Evolutionary conservation across 1,140 invertebrate genomes (phyloP), one percentile per base, ranked within the genome.

Genomic region (Ylistrum balloti): DNA sequence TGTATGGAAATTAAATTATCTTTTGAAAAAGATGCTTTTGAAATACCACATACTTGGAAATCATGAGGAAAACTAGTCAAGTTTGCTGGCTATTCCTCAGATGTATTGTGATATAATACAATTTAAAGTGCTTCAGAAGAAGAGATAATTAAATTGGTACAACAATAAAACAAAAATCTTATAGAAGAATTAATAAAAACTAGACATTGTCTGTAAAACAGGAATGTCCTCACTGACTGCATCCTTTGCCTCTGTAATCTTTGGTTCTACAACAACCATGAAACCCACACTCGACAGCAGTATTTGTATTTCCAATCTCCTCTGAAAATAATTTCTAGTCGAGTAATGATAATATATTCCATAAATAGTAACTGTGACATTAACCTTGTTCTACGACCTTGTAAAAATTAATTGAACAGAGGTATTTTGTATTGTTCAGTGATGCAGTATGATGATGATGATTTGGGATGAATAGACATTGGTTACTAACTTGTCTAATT

Each of bases 1-100:
- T 74, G 56, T n/a, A 74, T 74, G 56, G 56, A 74, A 74, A 74
- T 74, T 74, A 3, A 74, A 74, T 74, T 28, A 74, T 3, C 56
- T 74, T 74, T 74, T 74, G 56, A 74, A 74, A 74, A 74, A 74
- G 56, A 28, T 17, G 2, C 28, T 74, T 74, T n/a, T 74, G 56
- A 74, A 28, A 74, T 74, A 17, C 2, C 28, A 11, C 56, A 74
- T 3, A 56, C 28, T 74, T 74, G 22, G 17, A n/a, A 74, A 28
- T 28, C n/a, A n/a, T 74, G 35, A 74, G 22, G 22, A n/a, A 74
- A 74, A 28, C n/a, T n/a, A n/a, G 56, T 74, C 9, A 3, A 74
- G 41, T 28, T 28, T 11, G 13, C 56, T 74, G 56, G 22, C 56
- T 28, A n/a, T 9, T 74, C 9, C 28, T 74, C n/a, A 74, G 22